Percentiles rank a stretch among this genome's conserved stretches.
Evolutionary conservation across 2,113 vertebrate species (phyloP).

Genomic region (Gavia stellata): DNA sequence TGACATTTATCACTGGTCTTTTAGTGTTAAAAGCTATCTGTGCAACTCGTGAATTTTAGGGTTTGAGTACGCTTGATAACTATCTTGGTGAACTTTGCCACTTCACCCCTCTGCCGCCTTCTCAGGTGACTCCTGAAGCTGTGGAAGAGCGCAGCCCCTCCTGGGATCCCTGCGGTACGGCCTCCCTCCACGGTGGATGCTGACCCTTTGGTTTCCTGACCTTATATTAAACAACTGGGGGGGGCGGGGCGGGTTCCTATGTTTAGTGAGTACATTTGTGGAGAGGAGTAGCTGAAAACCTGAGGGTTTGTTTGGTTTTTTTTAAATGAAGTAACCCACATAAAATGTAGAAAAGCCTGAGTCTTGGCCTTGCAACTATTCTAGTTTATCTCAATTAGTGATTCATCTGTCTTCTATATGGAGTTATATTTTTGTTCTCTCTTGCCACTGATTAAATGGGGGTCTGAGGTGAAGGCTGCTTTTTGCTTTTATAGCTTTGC

Average conservation of each 20-base stretch:
- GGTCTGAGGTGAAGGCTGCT: conserved; percentile 11
- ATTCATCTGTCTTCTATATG: neutral
- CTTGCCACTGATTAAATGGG: conserved; percentile 5
- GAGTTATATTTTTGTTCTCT: neutral
- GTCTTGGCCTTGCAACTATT: neutral
- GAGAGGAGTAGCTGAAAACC: neutral
- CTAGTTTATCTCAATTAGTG: neutral
- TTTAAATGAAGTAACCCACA: neutral
- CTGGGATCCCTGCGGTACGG: neutral
- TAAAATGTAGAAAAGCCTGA: neutral
- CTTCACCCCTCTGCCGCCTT: neutral
- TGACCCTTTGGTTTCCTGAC: neutral
- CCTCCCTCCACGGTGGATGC: neutral
- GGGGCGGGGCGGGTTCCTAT: neutral
- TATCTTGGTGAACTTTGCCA: neutral
- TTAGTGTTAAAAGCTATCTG: neutral
- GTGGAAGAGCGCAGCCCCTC: neutral
- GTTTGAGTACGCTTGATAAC: neutral
- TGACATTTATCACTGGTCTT: neutral
- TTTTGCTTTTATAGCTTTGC: conserved; percentile 41
- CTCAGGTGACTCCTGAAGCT: neutral
- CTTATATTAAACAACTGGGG: too few species aligned
- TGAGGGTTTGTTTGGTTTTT: neutral
- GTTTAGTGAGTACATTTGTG: neutral
- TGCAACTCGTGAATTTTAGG: neutral